Evolutionary conservation across 1,140 invertebrate species (phyloP), one percentile per base, ranked within the genome.

Genomic region (Cydia strobilella): DNA sequence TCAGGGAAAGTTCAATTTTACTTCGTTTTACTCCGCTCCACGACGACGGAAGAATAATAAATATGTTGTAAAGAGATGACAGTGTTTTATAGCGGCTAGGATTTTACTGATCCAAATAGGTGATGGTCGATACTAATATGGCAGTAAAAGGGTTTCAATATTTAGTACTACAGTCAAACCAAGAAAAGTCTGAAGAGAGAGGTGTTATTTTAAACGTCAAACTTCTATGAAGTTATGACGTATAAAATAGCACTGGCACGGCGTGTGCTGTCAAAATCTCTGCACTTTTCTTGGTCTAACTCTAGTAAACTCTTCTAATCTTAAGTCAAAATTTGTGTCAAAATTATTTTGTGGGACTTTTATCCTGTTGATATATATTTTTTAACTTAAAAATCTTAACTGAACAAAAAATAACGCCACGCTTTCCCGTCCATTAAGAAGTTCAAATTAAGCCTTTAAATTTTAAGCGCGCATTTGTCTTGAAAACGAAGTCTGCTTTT

Each of bases 401-500:
- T 18, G n/a, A 51, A n/a, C 48, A 51, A 59, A 12, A 84, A 87
- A 90, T 86, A 90, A 89, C 86, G 79, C 84, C 85, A 77, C 77
- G 81, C 80, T 85, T 86, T 82, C 83, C 84, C 82, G 74, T 87
- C 86, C 84, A 87, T 89, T 89, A 90, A 78, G 76, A 75, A 77
- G 79, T 83, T 86, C 84, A 88, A 89, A 91, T 89, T 90, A 86
- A 81, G 82, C 45, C 84, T 86, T 89, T 86, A 89, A 90, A 86
- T 85, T 89, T 88, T 88, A 87, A 87, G 66, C 80, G 78, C 74
- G 77, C 77, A 81, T 83, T 80, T 83, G 74, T 82, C 75, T 84
- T 80, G 77, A 31, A 76, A 84, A 81, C 75, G 45, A 65, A 65
- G 71, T 74, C 77, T 82, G 54, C 71, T 62, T 76, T 77, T 77